Evolutionary conservation across 1,140 invertebrate genomes (phyloP).

Genomic region (Orius insidiosus): DNA sequence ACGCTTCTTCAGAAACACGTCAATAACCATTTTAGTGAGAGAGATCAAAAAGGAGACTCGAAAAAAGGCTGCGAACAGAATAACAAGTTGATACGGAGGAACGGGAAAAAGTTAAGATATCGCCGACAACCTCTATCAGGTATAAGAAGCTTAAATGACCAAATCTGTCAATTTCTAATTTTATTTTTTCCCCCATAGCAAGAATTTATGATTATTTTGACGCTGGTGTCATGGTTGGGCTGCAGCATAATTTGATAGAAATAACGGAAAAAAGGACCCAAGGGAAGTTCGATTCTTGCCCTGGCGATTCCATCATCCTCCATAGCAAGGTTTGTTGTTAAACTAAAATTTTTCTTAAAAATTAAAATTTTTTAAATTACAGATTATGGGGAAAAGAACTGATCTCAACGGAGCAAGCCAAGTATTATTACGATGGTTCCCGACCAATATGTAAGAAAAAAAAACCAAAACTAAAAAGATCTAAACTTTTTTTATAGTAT

Average conservation of each 20-base stretch:
- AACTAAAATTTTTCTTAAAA: not conserved
- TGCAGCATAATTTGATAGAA: slow-evolving; percentile 48
- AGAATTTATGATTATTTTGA: slow-evolving; percentile 80
- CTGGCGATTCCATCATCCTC: slow-evolving; percentile 37
- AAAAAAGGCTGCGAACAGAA: slow-evolving; percentile 48
- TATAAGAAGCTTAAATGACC: slow-evolving; percentile 9
- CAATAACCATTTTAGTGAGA: slow-evolving; percentile 73
- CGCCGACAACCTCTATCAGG: slow-evolving; percentile 45
- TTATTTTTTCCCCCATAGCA: slow-evolving; percentile 39
- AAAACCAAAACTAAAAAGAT: not conserved
- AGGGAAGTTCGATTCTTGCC: slow-evolving; percentile 30
- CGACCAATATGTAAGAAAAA: slow-evolving; percentile 44
- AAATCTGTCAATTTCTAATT: slow-evolving; percentile 14
- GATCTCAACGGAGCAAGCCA: slow-evolving; percentile 38
- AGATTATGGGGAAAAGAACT: slow-evolving; percentile 42
- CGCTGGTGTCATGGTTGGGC: slow-evolving; percentile 67
- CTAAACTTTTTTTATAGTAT: slow-evolving; percentile 1
- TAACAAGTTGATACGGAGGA: slow-evolving; percentile 61
- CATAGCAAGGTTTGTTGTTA: slow-evolving; percentile 38
- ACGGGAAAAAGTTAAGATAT: slow-evolving; percentile 68
- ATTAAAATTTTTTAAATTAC: slow-evolving; percentile 16
- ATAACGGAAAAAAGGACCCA: slow-evolving; percentile 41
- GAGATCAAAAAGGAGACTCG: slow-evolving; percentile 34
- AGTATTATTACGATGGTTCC: slow-evolving; percentile 48
- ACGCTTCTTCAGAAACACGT: slow-evolving; percentile 76